A percentile compares a stretch with the other conserved stretches of the same genome.
Evolutionary conservation across 2,113 vertebrate genomes (phyloP).

Genomic region (Hemicordylus capensis): DNA sequence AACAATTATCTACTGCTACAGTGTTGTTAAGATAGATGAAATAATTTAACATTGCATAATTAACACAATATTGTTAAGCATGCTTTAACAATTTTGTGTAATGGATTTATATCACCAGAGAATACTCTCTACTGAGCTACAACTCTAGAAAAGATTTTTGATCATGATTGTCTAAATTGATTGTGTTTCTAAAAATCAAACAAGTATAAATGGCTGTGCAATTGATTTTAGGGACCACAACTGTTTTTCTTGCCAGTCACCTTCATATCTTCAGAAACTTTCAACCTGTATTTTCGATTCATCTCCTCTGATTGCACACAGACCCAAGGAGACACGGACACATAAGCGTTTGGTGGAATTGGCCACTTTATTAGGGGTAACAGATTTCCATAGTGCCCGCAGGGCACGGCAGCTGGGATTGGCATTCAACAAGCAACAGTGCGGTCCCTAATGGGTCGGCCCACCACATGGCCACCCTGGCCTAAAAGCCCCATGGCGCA

Average conservation of each 20-base stretch:
- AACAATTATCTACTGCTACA: constrained; percentile 74
- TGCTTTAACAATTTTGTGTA: constrained; percentile 76
- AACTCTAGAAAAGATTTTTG: constrained; percentile 67
- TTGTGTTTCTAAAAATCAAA: constrained; percentile 38
- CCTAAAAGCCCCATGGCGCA: too few species aligned
- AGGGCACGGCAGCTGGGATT: too few species aligned
- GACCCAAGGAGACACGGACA: too few species aligned
- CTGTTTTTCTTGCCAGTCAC: not conserved
- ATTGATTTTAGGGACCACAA: not conserved
- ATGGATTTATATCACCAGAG: constrained; percentile 73
- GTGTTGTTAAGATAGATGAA: constrained; percentile 73
- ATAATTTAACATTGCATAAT: constrained; percentile 79
- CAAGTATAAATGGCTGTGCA: constrained; percentile 28
- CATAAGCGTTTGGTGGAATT: too few species aligned
- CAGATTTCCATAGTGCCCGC: too few species aligned
- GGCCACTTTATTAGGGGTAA: too few species aligned
- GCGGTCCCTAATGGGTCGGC: too few species aligned
- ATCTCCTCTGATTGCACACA: not conserved
- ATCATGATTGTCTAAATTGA: constrained; percentile 67
- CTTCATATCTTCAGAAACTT: not conserved
- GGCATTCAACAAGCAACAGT: too few species aligned
- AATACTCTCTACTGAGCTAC: constrained; percentile 68
- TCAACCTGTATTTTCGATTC: not conserved
- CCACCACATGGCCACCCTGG: too few species aligned
- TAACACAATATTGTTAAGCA: constrained; percentile 73